A percentile compares a stretch with the other conserved stretches of the same genome.
phyloP scores from a whole-genome alignment of 2,888 invertebrate species.

The Aphrophora alni region DNA sequence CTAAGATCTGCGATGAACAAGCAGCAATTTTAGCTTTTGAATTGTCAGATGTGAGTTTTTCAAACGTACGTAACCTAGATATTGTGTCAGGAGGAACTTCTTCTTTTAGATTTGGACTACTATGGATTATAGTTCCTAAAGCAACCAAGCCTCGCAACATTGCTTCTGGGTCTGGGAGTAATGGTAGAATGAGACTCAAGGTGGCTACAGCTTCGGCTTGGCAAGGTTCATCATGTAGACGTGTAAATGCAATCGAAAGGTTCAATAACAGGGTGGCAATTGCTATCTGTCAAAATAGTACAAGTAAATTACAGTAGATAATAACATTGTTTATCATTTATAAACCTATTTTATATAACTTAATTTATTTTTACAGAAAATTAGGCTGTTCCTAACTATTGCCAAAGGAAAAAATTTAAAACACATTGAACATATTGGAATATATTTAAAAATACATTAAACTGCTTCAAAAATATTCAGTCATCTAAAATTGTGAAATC shows the following conservation, averaged over 20 bases:
- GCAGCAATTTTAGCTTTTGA: conserved; percentile 7
- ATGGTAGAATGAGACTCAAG: conserved; percentile 57
- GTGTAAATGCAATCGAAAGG: conserved; percentile 66
- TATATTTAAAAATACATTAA: no score
- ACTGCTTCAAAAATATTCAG: no score
- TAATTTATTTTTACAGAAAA: background rate
- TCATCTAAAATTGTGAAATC: no score
- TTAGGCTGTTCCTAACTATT: no score
- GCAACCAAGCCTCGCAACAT: conserved; percentile 78
- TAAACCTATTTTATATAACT: background rate
- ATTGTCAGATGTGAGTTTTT: background rate
- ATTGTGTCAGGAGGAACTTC: conserved; percentile 18
- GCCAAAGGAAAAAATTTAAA: no score
- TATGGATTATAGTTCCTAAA: conserved; percentile 66
- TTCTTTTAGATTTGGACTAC: conserved; percentile 3
- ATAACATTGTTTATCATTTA: no score
- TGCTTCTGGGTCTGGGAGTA: conserved; percentile 73
- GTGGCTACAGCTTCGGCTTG: conserved; percentile 52
- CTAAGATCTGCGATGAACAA: conserved; percentile 20
- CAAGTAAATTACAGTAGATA: no score
- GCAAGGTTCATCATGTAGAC: conserved; percentile 59
- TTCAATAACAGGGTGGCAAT: conserved; percentile 61
- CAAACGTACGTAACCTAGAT: background rate
- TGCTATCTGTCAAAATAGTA: conserved; percentile 67
- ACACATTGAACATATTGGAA: no score